phyloP scores from a whole-genome alignment of 2,113 vertebrate genomes.

The Hypanus sabinus region DNA sequence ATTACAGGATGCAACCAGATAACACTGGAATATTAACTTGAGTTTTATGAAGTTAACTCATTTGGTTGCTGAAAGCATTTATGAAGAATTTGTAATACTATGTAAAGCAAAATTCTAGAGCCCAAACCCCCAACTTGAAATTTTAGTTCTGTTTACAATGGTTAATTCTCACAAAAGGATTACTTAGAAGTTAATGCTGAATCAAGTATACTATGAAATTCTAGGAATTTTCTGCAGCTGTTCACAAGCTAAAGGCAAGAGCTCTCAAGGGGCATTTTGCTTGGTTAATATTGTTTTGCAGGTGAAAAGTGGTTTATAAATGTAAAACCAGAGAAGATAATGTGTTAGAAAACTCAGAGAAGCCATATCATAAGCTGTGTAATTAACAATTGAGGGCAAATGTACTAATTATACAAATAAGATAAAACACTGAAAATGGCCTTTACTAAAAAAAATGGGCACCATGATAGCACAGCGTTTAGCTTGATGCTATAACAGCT shows the following conservation, averaged over 20 bases:
- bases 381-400: slow-evolving; percentile 23
- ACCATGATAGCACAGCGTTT: no score
- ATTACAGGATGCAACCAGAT: neutral
- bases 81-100: neutral
- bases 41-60: neutral
- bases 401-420: neutral
- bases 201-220: neutral
- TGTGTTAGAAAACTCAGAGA: slow-evolving; percentile 11
- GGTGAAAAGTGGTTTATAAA: neutral
- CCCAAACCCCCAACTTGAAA: neutral
- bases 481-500: no score
- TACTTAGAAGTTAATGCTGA: neutral
- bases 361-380: neutral
- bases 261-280: neutral
- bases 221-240: neutral
- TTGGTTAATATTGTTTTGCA: neutral
- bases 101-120: neutral
- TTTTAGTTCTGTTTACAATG: neutral
- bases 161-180: neutral
- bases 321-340: slow-evolving; percentile 14
- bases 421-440: neutral
- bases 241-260: neutral
- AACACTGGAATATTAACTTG: neutral
- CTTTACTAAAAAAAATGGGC: neutral
- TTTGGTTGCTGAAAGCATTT: neutral